Evolutionary conservation across 2,888 invertebrate genomes (phyloP).

Genomic region (Arctia plantaginis): DNA sequence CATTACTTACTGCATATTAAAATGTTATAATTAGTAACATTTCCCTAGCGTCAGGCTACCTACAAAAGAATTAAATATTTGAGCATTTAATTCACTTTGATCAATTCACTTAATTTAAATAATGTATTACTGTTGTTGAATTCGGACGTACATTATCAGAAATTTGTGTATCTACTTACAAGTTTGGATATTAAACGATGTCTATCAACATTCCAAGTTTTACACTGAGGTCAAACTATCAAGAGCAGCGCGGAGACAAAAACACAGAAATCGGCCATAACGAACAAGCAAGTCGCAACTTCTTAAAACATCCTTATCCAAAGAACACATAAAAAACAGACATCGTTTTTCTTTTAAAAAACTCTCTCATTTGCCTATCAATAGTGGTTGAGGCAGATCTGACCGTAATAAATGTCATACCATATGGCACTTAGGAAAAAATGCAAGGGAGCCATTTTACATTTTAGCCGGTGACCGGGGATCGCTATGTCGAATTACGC

Average conservation of each 20-base stretch:
- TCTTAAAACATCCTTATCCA: slow-evolving; percentile 81
- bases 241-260: slow-evolving; percentile 54
- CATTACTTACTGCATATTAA: too few relatives aligned
- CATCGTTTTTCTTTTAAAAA: slow-evolving; percentile 87
- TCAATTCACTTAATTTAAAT: neutral
- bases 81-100: neutral
- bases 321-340: slow-evolving; percentile 86
- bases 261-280: slow-evolving; percentile 67
- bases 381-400: slow-evolving; percentile 86
- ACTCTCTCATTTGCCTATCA: slow-evolving; percentile 87
- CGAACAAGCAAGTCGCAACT: slow-evolving; percentile 69
- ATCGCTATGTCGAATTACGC: slow-evolving; percentile 81
- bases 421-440: slow-evolving; percentile 86
- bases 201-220: slow-evolving; percentile 31
- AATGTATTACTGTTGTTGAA: neutral
- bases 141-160: neutral
- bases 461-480: slow-evolving; percentile 83
- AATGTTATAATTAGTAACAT: neutral
- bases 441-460: slow-evolving; percentile 86
- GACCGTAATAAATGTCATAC: slow-evolving; percentile 87
- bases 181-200: slow-evolving; percentile 30
- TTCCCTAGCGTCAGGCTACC: too few relatives aligned
- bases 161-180: slow-evolving; percentile 19
- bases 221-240: slow-evolving; percentile 43
- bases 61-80: neutral